Evolutionary conservation across 2,113 vertebrate genomes (phyloP).

Genomic region (Phycodurus eques): DNA sequence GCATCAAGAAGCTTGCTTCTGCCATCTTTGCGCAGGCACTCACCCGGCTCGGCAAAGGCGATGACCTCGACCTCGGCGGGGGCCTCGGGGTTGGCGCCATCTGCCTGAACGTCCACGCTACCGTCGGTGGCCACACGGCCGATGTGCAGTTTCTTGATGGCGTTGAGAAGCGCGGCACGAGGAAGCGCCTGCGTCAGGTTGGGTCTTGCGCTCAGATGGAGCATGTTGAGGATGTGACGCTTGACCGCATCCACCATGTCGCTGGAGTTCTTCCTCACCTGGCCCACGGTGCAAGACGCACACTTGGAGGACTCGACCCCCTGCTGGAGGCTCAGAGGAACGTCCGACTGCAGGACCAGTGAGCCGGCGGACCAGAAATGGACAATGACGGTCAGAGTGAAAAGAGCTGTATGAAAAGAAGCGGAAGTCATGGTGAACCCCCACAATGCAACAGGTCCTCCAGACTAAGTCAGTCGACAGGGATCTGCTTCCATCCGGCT

Average conservation of each 20-base stretch:
- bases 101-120: slow-evolving; percentile 89
- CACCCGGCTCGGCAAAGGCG: slow-evolving; percentile 86
- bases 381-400: slow-evolving; percentile 78
- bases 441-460: not conserved
- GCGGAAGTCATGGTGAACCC: slow-evolving; percentile 79
- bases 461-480: not conserved
- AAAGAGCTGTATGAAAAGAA: slow-evolving; percentile 75
- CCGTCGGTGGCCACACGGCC: slow-evolving; percentile 88
- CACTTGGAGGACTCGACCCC: slow-evolving; percentile 72
- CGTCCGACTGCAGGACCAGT: not conserved
- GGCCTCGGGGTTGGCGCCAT: slow-evolving; percentile 71
- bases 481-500: not conserved
- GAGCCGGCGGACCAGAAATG: slow-evolving; percentile 47
- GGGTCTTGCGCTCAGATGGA: slow-evolving; percentile 91
- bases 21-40: slow-evolving; percentile 20
- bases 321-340: slow-evolving; percentile 44
- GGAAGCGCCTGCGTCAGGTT: slow-evolving; percentile 92
- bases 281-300: slow-evolving; percentile 83
- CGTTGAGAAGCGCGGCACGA: slow-evolving; percentile 90
- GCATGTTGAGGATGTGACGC: slow-evolving; percentile 92
- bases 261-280: slow-evolving; percentile 78
- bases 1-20: not conserved
- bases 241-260: slow-evolving; percentile 98
- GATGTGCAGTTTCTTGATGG: slow-evolving; percentile 91
- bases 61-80: slow-evolving; percentile 89